Conservation (phyloP, 2,113 vertebrate genomes). For the Centrocercus urophasianus region DNA sequence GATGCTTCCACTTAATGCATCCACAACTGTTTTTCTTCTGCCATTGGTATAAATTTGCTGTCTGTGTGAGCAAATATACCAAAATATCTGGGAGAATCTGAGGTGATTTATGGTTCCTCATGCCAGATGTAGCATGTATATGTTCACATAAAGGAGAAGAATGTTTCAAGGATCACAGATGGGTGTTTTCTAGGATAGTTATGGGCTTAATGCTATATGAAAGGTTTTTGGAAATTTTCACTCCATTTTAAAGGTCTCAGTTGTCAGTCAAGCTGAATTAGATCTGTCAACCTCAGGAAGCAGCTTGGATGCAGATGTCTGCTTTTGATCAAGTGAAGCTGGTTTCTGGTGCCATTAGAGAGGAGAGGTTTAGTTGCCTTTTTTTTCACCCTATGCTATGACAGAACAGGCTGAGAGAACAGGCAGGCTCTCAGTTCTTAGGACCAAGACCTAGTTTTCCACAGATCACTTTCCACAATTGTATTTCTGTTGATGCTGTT, state of each 20-base stretch:
- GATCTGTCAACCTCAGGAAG: constrained; percentile 1
- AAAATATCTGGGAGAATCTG: neutral
- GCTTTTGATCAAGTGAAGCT: constrained; percentile 8
- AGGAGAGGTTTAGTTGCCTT: neutral
- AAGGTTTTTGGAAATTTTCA: neutral
- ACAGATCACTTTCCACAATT: neutral
- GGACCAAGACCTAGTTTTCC: neutral
- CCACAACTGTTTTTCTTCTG: constrained; percentile 19
- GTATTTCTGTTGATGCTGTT: neutral
- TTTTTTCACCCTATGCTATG: neutral
- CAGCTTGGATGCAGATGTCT: constrained; percentile 5
- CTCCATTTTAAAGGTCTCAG: neutral
- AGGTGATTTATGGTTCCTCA: neutral
- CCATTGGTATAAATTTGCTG: neutral
- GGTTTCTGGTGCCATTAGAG: neutral
- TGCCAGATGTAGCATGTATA: constrained; percentile 20
- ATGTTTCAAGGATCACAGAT: neutral
- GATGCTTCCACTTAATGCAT: neutral
- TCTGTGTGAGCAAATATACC: constrained; percentile 6
- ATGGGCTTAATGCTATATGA: neutral
- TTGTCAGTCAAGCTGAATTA: neutral
- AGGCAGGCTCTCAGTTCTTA: neutral
- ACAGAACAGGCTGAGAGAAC: neutral
- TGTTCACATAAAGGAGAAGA: constrained; percentile 12
- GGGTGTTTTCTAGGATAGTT: neutral